These are phyloP conservation scores for Neogobius melanostomus DNA, from an alignment of 2,113 vertebrate species.

Conservation along the genomic window DNA sequence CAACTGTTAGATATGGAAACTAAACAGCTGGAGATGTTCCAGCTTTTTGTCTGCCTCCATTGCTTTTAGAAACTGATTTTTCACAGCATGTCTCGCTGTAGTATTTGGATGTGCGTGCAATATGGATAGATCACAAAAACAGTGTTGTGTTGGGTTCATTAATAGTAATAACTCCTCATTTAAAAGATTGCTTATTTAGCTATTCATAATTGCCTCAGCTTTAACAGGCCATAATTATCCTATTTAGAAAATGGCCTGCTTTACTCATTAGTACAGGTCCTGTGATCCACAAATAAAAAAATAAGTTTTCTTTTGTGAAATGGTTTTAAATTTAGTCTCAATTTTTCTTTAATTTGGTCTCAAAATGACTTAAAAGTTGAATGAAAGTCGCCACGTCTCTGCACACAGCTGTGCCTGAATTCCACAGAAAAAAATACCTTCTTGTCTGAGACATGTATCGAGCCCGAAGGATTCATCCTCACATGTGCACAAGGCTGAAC, in stretches of 20 bases:
- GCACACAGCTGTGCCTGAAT: too few relatives aligned
- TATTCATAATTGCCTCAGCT: neutral
- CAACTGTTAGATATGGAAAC: conserved; percentile 58
- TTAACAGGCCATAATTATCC: too few relatives aligned
- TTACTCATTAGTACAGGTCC: too few relatives aligned
- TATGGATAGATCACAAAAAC: neutral
- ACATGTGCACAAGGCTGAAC: conserved; percentile 51
- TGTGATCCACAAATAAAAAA: too few relatives aligned
- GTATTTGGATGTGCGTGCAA: neutral
- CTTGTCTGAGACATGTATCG: conserved; percentile 50
- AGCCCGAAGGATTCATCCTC: conserved; percentile 60
- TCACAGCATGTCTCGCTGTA: conserved; percentile 25
- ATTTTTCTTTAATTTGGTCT: too few relatives aligned
- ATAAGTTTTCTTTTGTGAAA: too few relatives aligned
- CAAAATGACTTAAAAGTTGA: too few relatives aligned
- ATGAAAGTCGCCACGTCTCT: too few relatives aligned
- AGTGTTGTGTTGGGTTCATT: neutral
- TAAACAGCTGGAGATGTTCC: conserved; percentile 57
- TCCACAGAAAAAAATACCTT: conserved; percentile 28
- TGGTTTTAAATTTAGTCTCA: too few relatives aligned
- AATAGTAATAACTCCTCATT: neutral
- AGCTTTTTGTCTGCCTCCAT: conserved; percentile 33
- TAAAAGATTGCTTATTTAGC: neutral
- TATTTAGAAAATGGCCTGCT: too few relatives aligned
- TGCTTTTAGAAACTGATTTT: conserved; percentile 29